Conservation (phyloP, 1,140 invertebrate species). For the Drosophila punjabiensis region DNA sequence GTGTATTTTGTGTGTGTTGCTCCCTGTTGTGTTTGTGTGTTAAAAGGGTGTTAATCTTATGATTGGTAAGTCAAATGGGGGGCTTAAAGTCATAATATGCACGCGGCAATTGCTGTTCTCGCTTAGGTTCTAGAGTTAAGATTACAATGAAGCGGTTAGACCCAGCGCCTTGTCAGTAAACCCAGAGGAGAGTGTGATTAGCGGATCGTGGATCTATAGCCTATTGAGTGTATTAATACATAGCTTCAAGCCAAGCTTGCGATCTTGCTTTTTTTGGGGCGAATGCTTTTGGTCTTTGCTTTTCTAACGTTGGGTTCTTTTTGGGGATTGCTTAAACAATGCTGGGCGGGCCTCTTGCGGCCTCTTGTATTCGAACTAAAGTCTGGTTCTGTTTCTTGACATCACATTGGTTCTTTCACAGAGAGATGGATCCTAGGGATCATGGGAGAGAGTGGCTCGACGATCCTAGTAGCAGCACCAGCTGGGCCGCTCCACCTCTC, state of each 20-base stretch:
- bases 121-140: slow-evolving; percentile 31
- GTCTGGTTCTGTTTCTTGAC: slow-evolving; percentile 65
- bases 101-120: slow-evolving; percentile 40
- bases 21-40: slow-evolving; percentile 10
- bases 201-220: slow-evolving; percentile 25
- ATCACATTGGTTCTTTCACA: slow-evolving; percentile 68
- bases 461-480: slow-evolving; percentile 87
- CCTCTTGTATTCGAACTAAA: slow-evolving; percentile 71
- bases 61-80: slow-evolving; percentile 41
- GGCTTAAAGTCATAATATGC: slow-evolving; percentile 50
- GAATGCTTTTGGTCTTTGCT: slow-evolving; percentile 41
- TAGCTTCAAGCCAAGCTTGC: slow-evolving; percentile 57
- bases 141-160: slow-evolving; percentile 37
- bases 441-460: neutral
- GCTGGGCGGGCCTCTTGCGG: slow-evolving; percentile 8
- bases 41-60: slow-evolving; percentile 17
- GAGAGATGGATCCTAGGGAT: slow-evolving; percentile 30
- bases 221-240: slow-evolving; percentile 45
- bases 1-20: slow-evolving; percentile 34
- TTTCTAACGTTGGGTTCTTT: slow-evolving; percentile 20
- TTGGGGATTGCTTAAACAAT: slow-evolving; percentile 56
- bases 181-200: no score
- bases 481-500: slow-evolving; percentile 86
- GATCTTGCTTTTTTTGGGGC: slow-evolving; percentile 30
- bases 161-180: slow-evolving; percentile 31